Evolutionary conservation across 1,140 invertebrate species (phyloP), one percentile per base, ranked within the genome.

Genomic region (Drosophila nebulosa): DNA sequence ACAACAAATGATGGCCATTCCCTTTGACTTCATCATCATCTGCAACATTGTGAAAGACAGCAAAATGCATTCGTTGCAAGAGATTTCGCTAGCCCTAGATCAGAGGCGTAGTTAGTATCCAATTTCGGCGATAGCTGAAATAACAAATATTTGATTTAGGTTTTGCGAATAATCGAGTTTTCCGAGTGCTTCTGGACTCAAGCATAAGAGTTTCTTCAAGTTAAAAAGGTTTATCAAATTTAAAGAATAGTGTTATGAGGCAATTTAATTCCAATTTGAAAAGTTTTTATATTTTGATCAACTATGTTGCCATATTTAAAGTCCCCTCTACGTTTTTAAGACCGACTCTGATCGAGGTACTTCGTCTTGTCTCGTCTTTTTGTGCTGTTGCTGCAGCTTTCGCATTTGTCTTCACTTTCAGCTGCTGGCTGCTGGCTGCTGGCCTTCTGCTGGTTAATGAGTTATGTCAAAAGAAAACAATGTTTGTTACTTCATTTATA

Each of bases 401-500:
- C 39, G 39, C 24, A 26, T 59, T 36, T 59, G 24, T 57, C 26
- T 39, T n/a, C 30, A 39, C 32, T 59, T 59, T 16, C 57, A 30
- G 55, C 57, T 22, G 57, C 57, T 59, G 26, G 32, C 81, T 64
- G 77, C 66, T 86, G 81, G 81, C 57, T 22, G 57, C 57, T 59
- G 26, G 32, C 21, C 32, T 36, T 59, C 81, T 64, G 77, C 66
- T 86, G 81, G 81, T 86, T 86, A 86, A 86, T 86, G 81, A 86
- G 81, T 86, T 86, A 86, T 86, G 81, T 86, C 81, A 86, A 86
- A 86, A 66, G 81, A 85, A 85, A 81, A 85, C 83, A 86, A 88
- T 88, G 78, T 86, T 86, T 86, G 81, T 86, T 86, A 81, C 81
- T 86, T 86, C 81, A 86, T 86, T 86, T 86, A 86, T 86, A 81